phyloP scores from a whole-genome alignment of 2,797 vertebrate species.

The Columba guinea region DNA sequence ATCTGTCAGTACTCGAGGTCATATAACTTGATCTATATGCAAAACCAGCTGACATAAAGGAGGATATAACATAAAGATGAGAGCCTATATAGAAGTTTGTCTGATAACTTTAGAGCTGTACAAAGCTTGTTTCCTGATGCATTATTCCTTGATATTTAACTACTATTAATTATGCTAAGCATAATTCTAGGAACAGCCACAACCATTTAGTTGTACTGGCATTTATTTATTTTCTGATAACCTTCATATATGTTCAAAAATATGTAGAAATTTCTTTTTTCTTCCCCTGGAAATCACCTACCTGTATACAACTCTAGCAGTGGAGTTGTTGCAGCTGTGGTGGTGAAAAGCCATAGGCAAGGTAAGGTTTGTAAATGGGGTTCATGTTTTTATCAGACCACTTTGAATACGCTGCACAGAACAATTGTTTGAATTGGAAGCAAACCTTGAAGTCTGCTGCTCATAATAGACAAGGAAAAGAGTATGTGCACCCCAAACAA shows the following conservation, averaged over 20 bases:
- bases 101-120: not conserved
- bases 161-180: not conserved
- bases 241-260: not conserved
- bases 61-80: not conserved
- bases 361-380: not conserved
- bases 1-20: not conserved
- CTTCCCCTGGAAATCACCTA: not conserved
- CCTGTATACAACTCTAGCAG: not conserved
- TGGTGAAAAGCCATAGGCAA: not conserved
- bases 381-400: not conserved
- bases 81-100: not conserved
- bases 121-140: not conserved
- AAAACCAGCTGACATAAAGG: not conserved
- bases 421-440: not conserved
- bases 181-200: not conserved
- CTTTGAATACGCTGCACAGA: not conserved
- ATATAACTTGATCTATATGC: not conserved
- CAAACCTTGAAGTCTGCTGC: not conserved
- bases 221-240: not conserved
- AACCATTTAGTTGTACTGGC: not conserved
- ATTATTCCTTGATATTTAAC: not conserved
- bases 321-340: not conserved
- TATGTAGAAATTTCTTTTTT: not conserved
- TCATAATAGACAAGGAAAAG: not conserved
- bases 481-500: not conserved